Evolutionary conservation across 2,888 invertebrate genomes (phyloP), one percentile per base, ranked within the genome.

Genomic region (Megaustenia siamemsis): DNA sequence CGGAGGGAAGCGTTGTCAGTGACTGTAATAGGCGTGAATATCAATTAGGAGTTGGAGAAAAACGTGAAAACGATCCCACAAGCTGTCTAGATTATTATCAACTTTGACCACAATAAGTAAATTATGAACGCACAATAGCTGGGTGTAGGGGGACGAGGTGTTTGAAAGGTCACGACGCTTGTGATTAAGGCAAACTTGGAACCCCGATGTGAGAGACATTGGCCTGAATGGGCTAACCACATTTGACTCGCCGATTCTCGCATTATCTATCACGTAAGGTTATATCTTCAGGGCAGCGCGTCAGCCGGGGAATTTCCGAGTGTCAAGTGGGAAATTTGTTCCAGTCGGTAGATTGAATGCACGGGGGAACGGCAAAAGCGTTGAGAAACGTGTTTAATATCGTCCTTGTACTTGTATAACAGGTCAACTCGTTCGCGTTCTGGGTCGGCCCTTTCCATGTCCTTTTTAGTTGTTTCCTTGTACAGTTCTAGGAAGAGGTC

Each of bases 261-360:
- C 45, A 71, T 45, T 71, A 71, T 71, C 71, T 71, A 43, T n/a
- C 71, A 71, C 43, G 71, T 71, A 43, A 71, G 28, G 43, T 71
- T 43, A 71, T 8, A 28, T 71, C 43, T 71, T 71, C 71, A 10
- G 24, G 45, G 3, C n/a, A 43, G n/a, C 24, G 10, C 8, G 6
- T 24, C 28, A 8, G 18, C 8, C 8, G 28, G 43, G 28, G 71
- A 71, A 71, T 71, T 43, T 71, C 10, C 43, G n/a, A 71, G 12
- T 43, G 10, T 40, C 71, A 45, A 43, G 71, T 43, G 71, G 71
- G n/a, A 71, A 71, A 71, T 71, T 43, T 6, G 43, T 71, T 43
- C n/a, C 43, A 43, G 8, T 4, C n/a, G 43, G n/a, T n/a, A 45
- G 6, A n/a, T 35, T 66, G 35, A 66, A 66, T 35, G 66, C 35